A percentile compares a stretch with the other conserved stretches of the same genome.
These are phyloP conservation scores for Petrolisthes manimaculis DNA, from an alignment of 2,888 invertebrate species.

Conservation along the genomic window DNA sequence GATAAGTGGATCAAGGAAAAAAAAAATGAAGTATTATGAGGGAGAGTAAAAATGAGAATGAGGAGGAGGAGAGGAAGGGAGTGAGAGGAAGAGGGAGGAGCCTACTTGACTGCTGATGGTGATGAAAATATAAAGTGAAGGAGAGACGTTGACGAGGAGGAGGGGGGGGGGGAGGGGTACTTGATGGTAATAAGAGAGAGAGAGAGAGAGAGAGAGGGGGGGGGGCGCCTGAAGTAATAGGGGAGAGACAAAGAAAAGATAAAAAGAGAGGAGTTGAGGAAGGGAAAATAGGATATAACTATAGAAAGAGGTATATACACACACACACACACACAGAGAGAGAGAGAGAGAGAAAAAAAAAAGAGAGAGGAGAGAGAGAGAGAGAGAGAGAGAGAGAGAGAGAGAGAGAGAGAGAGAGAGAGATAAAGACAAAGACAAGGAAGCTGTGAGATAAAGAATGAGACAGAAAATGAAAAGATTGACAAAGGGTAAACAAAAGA, in stretches of 20 bases:
- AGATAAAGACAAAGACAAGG: neutral
- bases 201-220: neutral
- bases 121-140: too few relatives aligned
- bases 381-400: slow-evolving; percentile 22
- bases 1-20: too few relatives aligned
- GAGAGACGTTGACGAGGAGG: neutral
- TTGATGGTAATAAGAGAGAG: neutral
- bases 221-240: neutral
- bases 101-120: neutral
- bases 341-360: neutral
- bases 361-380: neutral
- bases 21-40: too few relatives aligned
- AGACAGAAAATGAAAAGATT: neutral
- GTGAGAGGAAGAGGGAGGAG: neutral
- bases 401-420: slow-evolving; percentile 13
- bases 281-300: too few relatives aligned
- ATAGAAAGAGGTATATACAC: too few relatives aligned
- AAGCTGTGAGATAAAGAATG: neutral
- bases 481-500: neutral
- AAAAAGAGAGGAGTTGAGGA: too few relatives aligned
- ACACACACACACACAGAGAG: too few relatives aligned
- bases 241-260: neutral
- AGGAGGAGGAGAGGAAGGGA: neutral
- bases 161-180: neutral
- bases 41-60: neutral